Base-by-base conservation (phyloP, 2,888 invertebrate species). In the Druceiella hillmani region DNA sequence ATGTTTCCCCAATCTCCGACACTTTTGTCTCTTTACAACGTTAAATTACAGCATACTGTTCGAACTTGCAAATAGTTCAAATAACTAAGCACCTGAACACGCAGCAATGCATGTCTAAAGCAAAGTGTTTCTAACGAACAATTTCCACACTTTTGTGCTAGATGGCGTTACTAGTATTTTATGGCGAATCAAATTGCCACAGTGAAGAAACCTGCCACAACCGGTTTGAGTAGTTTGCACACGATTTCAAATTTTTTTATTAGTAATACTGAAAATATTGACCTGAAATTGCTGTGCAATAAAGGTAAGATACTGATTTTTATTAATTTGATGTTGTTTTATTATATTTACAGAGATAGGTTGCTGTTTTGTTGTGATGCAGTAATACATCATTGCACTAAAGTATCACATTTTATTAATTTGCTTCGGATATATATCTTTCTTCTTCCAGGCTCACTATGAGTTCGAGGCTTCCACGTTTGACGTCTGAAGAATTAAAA, bases 361-460 rank as follows among this genome's bases (percentile, higher is more conserved):
- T 20, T 31, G 15, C n/a, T 25, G 20, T 45, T 45, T 43, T 33
- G 17, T 43, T 44, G 24, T 45, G 43, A 40, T 45, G 43, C 43
- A 45, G 43, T 36, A 43, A 43, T 39, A 39, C 44, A 43, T 43
- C 37, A 42, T 28, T 34, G 39, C 36, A 38, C 36, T 22, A 38
- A 33, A 22, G 11, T 33, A 26, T 33, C 14, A 11, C 22, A 30
- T 35, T 38, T 38, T 7, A n/a, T 25, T 11, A 16, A n/a, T n/a
- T n/a, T n/a, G n/a, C n/a, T n/a, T n/a, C n/a, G n/a, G n/a, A n/a
- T n/a, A n/a, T n/a, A n/a, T n/a, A n/a, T n/a, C n/a, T n/a, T n/a
- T 34, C 27, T 38, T 33, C 31, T 35, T 27, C 12, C 34, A 33
- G 33, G 27, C 33, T 26, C 25, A 33, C 16, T 38, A 34, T 38